These are phyloP conservation scores for Chymomyza costata DNA, from an alignment of 1,140 invertebrate species.

Conservation along the genomic window DNA sequence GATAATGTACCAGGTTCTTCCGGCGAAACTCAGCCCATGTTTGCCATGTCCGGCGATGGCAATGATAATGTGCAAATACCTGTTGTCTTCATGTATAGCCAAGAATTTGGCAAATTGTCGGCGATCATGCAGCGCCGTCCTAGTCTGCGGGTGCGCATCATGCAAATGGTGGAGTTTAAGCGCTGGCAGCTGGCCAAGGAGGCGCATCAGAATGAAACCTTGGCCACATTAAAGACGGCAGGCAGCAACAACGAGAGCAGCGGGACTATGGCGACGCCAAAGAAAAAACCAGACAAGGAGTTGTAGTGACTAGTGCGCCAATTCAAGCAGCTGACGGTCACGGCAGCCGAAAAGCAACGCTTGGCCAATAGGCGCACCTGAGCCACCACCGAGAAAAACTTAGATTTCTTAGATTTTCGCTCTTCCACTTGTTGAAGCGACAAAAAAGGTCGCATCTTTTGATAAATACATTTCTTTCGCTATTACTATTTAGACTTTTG, in stretches of 20 bases:
- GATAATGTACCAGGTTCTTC: conserved; percentile 89
- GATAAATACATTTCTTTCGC: conserved; percentile 43
- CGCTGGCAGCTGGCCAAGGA: conserved; percentile 68
- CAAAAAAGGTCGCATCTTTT: conserved; percentile 28
- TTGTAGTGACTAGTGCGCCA: conserved; percentile 52
- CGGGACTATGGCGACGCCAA: conserved; percentile 14
- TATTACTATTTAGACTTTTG: too few relatives aligned
- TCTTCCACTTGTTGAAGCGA: conserved; percentile 7
- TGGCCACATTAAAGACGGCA: conserved; percentile 4
- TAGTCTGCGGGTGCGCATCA: conserved; percentile 50
- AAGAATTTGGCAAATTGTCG: conserved; percentile 77
- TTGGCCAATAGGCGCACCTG: too few relatives aligned
- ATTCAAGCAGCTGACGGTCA: neutral
- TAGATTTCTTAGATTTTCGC: too few relatives aligned
- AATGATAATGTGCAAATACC: conserved; percentile 92
- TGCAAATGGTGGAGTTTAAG: conserved; percentile 74
- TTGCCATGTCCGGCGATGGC: conserved; percentile 97
- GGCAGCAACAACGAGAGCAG: conserved; percentile 5
- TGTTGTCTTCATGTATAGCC: conserved; percentile 91
- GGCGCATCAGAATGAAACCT: conserved; percentile 42
- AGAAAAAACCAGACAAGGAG: conserved; percentile 61
- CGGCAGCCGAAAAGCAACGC: neutral
- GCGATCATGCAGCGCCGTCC: conserved; percentile 35
- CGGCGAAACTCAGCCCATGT: conserved; percentile 85
- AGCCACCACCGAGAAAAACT: too few relatives aligned